phyloP scores from a whole-genome alignment of 2,888 invertebrate species.

The Blastobasis lacticolella region DNA sequence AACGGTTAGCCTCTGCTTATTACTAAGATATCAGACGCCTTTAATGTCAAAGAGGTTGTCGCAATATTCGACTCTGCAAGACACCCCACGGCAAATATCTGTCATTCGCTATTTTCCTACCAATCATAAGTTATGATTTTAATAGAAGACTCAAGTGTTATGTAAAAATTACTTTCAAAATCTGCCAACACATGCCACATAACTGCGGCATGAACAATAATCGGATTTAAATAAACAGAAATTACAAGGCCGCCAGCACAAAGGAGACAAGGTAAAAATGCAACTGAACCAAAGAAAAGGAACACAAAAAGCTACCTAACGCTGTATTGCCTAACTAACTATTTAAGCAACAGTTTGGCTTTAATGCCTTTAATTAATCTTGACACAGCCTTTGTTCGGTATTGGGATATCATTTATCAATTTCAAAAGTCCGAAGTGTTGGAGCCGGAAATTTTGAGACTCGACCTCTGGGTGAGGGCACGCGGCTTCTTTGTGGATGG shows the following conservation, averaged over 20 bases:
- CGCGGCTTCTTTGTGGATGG: too few relatives aligned
- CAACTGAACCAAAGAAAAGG: neutral
- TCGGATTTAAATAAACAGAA: neutral
- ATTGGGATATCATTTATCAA: conserved; percentile 64
- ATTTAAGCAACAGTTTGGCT: conserved; percentile 61
- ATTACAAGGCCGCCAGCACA: conserved; percentile 5
- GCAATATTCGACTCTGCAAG: too few relatives aligned
- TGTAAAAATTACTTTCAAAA: too few relatives aligned
- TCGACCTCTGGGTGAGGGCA: conserved; percentile 26
- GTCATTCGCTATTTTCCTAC: too few relatives aligned
- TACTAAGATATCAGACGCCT: too few relatives aligned
- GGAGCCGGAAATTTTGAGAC: conserved; percentile 45
- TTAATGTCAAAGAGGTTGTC: too few relatives aligned
- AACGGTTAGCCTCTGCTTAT: too few relatives aligned
- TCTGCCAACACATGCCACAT: too few relatives aligned
- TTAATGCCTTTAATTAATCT: conserved; percentile 71
- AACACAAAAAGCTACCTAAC: conserved; percentile 45
- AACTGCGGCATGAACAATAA: too few relatives aligned
- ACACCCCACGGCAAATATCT: too few relatives aligned
- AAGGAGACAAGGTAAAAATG: neutral
- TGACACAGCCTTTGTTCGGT: conserved; percentile 55
- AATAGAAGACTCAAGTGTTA: too few relatives aligned
- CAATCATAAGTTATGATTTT: too few relatives aligned
- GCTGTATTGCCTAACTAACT: conserved; percentile 60
- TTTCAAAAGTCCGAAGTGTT: conserved; percentile 44